Evolutionary conservation across 2,888 invertebrate genomes (phyloP).

Genomic region (Shargacucullia verbasci): DNA sequence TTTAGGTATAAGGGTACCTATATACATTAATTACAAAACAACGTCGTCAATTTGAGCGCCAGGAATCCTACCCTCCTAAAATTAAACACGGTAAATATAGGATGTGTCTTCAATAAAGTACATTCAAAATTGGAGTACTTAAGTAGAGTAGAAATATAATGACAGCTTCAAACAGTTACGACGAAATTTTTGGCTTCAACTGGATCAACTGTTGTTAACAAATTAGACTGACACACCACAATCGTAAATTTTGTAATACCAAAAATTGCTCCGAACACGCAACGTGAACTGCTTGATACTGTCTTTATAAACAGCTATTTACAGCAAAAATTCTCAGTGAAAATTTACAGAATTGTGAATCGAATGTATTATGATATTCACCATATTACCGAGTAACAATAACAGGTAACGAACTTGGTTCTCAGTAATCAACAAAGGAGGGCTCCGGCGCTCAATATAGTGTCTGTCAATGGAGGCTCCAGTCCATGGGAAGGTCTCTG

Average conservation of each 20-base stretch:
- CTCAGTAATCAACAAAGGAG: constrained; percentile 72
- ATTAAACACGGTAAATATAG: constrained; percentile 33
- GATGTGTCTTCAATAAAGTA: constrained; percentile 36
- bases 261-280: constrained; percentile 35
- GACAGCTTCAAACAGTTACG: constrained; percentile 35
- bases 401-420: constrained; percentile 52
- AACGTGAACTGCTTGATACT: constrained; percentile 37
- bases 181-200: constrained; percentile 23
- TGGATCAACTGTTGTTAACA: constrained; percentile 11
- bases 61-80: constrained; percentile 59
- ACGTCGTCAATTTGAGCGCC: constrained; percentile 73
- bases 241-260: constrained; percentile 38
- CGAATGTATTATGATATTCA: constrained; percentile 32
- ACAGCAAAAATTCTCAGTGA: constrained; percentile 33
- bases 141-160: constrained; percentile 40
- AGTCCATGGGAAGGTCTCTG: constrained; percentile 83
- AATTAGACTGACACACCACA: constrained; percentile 37
- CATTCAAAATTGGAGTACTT: constrained; percentile 39
- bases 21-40: constrained; percentile 85
- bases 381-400: constrained; percentile 42
- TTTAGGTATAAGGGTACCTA: constrained; percentile 67
- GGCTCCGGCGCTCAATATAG: constrained; percentile 83
- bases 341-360: constrained; percentile 49
- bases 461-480: constrained; percentile 88
- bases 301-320: constrained; percentile 31